Base-by-base conservation (phyloP, 1,140 invertebrate genomes). In the Lineus longissimus region DNA sequence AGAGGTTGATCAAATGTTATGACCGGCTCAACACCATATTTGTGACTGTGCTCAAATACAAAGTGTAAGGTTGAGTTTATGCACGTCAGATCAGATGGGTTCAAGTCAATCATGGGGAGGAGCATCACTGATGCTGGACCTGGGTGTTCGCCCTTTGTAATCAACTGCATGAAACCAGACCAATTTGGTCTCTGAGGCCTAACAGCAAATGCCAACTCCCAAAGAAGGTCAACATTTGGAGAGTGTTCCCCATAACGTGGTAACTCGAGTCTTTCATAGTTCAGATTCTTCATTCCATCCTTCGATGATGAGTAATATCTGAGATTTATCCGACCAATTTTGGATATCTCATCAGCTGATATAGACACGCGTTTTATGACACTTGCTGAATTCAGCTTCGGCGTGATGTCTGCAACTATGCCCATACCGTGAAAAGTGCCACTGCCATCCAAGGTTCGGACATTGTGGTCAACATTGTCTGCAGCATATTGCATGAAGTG, bases 1-100 rank as follows among this genome's bases (percentile, higher is more conserved):
- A 77, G 62, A 19, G 74, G 67, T 41, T 74, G 64, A 45, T 73
- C 67, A 63, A 77, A 72, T 19, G 70, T 75, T 23, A 77, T n/a
- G 1, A 71, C 62, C 56, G 66, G 72, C 19, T 64, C 70, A 2
- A 31, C 41, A 23, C 27, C 57, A 45, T 66, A 33, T 31, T 68
- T 61, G 22, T 47, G 61, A 61, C 31, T 25, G 41, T 69, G 59
- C 19, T 73, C 36, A 19, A 36, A 22, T 40, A 51, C 56, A 55
- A 77, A 76, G n/a, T 58, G 25, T 27, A 77, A 55, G 2, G 68
- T 75, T 23, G 73, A 74, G 33, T 65, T 69, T 4, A 74, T 70
- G 55, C 73, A 76, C 1, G 66, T 75, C 13, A 68, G 31, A 59
- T 76, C 70, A 23, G 62, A 56, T n/a, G 69, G 69, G 65, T 72